phyloP scores from a whole-genome alignment of 2,888 invertebrate genomes.

The Sesia bembeciformis region DNA sequence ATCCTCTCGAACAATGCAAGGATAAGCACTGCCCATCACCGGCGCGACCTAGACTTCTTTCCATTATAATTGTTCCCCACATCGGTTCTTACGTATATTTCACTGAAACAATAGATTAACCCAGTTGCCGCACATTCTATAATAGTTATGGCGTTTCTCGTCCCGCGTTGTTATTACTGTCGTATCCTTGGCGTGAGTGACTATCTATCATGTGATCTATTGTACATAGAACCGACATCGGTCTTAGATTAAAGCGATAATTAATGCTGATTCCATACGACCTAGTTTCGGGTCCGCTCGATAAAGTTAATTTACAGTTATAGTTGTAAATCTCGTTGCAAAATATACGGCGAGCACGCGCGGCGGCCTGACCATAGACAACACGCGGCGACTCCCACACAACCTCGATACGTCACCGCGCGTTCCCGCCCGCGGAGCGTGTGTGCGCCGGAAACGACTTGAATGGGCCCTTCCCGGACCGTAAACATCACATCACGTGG shows the following conservation, averaged over 20 bases:
- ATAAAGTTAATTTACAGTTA: constrained; percentile 73
- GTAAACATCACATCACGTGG: constrained; percentile 47
- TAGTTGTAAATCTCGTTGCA: constrained; percentile 72
- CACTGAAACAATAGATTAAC: constrained; percentile 64
- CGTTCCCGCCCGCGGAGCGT: constrained; percentile 6
- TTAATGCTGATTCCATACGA: constrained; percentile 75
- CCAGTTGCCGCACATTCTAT: constrained; percentile 44
- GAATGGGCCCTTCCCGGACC: constrained; percentile 42
- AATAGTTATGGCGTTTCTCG: constrained; percentile 38
- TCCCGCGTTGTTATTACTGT: constrained; percentile 35
- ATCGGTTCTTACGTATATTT: constrained; percentile 46
- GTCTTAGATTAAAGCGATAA: constrained; percentile 71
- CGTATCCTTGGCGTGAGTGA: constrained; percentile 65
- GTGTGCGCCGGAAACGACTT: constrained; percentile 15
- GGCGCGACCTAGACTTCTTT: constrained; percentile 66
- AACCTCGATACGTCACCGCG: constrained; percentile 18
- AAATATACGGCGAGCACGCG: constrained; percentile 62
- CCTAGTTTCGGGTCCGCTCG: constrained; percentile 67
- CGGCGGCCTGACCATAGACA: constrained; percentile 65
- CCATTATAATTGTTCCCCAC: constrained; percentile 58
- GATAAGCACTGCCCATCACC: constrained; percentile 36
- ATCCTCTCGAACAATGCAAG: constrained; percentile 68
- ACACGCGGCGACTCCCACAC: constrained; percentile 54
- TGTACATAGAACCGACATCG: constrained; percentile 65
- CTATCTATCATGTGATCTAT: constrained; percentile 73